A percentile compares a stretch with the other conserved stretches of the same genome.
Evolutionary conservation across 2,797 vertebrate species (phyloP).

Genomic region (Morelia viridis): DNA sequence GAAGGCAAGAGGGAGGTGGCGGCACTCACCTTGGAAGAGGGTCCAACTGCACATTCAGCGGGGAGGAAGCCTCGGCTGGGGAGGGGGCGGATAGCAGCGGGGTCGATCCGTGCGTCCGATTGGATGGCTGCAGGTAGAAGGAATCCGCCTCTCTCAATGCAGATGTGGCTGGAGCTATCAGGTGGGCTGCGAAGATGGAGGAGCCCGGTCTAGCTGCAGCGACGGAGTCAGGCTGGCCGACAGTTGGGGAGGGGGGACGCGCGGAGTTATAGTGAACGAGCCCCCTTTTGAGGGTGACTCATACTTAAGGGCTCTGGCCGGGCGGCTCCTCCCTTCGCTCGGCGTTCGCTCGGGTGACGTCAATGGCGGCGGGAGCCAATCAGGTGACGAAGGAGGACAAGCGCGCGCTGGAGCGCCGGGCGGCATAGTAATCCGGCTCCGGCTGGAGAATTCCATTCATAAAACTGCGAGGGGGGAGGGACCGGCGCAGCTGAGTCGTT

Average conservation of each 20-base stretch:
- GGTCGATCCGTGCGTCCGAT: neutral
- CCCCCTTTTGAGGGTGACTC: constrained; percentile 61
- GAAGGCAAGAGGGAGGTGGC: neutral
- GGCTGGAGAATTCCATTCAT: constrained; percentile 71
- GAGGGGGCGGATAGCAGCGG: neutral
- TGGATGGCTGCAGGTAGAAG: neutral
- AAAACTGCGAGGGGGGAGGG: constrained; percentile 50
- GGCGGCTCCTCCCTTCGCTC: constrained; percentile 34
- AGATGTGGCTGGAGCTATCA: neutral
- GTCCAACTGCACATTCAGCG: neutral
- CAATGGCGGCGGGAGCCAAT: constrained; percentile 65
- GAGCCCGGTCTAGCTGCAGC: constrained; percentile 14
- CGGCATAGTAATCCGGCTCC: constrained; percentile 63
- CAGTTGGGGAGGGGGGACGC: neutral
- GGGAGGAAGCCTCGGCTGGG: neutral
- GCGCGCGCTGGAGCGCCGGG: constrained; percentile 39
- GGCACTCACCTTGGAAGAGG: neutral
- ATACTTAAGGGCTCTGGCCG: constrained; percentile 25
- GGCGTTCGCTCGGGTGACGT: constrained; percentile 62
- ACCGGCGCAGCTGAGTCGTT: neutral
- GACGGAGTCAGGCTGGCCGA: neutral
- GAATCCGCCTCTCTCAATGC: neutral
- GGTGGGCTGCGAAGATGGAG: neutral
- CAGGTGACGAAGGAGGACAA: constrained; percentile 2
- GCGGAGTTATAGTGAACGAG: constrained; percentile 42